Evolutionary conservation across 2,113 vertebrate species (phyloP), one percentile per base, ranked within the genome.

Genomic region (Burhinus oedicnemus): DNA sequence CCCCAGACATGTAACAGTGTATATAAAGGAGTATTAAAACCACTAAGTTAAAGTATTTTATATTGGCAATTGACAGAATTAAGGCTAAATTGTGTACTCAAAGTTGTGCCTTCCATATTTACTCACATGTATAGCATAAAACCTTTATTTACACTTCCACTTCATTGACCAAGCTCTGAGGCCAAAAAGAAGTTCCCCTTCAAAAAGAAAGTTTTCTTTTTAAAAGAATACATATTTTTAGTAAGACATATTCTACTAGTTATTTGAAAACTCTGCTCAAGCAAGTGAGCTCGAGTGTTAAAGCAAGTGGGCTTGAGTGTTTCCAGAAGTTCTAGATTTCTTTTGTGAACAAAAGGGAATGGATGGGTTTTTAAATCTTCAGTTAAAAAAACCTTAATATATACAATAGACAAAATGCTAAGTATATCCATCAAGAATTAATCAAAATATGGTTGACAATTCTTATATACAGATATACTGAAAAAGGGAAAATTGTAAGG

Each of bases 1-100:
- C 2, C 4, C 3, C 27, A 68, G 20, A 87, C 21, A 60, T 1
- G 1, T 27, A 29, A 20, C 2, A 38, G 17, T 49, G 4, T 21
- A 49, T 18, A 60, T 3, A 38, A 36, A 57, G 15, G 9, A 60
- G 16, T 15, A 44, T n/a, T 75, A 52, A 40, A 85, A 60, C 25
- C 6, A 60, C 29, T 19, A 75, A 32, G 5, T n/a, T 64, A 19
- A 69, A 55, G 20, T 49, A 83, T 51, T 92, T 87, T 40, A 22
- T 42, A 77, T 2, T 29, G 15, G 22, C 15, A 78, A 30, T 19
- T 32, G 9, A 70, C 26, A 78, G 40, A 77, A 85, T 40, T 66
- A 82, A 78, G n/a, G 22, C 23, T 80, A 30, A 79, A 85, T 17
- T 55, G 6, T 27, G 21, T 49, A 74, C 6, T 4, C 21, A 23